A percentile compares a stretch with the other conserved stretches of the same genome.
Evolutionary conservation across 2,888 invertebrate genomes (phyloP).

Genomic region (Caenorhabditis virilis): DNA sequence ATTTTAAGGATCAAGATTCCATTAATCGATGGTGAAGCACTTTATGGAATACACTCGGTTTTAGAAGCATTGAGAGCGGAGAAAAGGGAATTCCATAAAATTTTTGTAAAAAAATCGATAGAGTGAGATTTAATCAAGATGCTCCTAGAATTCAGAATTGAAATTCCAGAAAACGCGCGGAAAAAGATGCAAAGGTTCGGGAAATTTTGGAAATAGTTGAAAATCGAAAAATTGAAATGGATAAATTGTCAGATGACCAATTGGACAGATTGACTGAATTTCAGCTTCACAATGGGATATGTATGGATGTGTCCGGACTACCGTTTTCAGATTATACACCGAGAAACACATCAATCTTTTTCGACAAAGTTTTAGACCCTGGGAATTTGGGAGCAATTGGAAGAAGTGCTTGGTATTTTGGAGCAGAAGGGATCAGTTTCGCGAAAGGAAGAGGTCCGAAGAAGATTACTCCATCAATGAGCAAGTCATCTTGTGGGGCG

Average conservation of each 20-base stretch:
- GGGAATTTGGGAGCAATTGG: conserved; percentile 51
- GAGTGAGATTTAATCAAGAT: background rate
- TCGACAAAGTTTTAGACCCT: conserved; percentile 51
- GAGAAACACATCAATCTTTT: conserved; percentile 18
- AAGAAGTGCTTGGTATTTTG: conserved; percentile 46
- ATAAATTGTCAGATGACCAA: conserved; percentile 29
- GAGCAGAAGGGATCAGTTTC: conserved; percentile 40
- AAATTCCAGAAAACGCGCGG: conserved; percentile 28
- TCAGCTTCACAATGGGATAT: conserved; percentile 52
- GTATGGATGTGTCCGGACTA: conserved; percentile 35
- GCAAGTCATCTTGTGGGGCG: conserved; percentile 49
- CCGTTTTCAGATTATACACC: conserved; percentile 10
- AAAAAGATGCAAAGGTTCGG: conserved; percentile 20
- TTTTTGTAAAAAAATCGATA: conserved; percentile 37
- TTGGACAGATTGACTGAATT: conserved; percentile 43
- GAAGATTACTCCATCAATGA: conserved; percentile 46
- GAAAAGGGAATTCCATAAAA: conserved; percentile 24
- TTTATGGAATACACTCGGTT: conserved; percentile 45
- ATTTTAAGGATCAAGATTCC: conserved; percentile 35
- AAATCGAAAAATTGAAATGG: conserved; percentile 11
- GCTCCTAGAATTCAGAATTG: background rate
- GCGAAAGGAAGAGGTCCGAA: conserved; percentile 41
- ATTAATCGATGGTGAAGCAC: conserved; percentile 35
- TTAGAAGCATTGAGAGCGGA: conserved; percentile 36
- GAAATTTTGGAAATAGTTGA: conserved; percentile 26